Conservation (phyloP, 2,797 vertebrate species). For the Macropus fuliginosus region DNA sequence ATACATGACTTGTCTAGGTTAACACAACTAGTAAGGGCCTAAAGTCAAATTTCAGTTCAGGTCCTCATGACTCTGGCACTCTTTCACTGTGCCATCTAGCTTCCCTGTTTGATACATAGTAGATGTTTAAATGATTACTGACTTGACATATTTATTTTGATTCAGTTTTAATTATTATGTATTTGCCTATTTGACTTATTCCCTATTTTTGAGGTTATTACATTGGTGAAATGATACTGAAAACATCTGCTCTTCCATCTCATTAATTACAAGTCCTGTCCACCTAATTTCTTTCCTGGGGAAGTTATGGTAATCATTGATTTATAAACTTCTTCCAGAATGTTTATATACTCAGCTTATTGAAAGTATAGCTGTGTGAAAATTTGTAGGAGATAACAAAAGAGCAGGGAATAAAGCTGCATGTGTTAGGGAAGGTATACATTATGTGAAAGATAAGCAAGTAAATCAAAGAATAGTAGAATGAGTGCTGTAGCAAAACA, state of each 20-base stretch:
- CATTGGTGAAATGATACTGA: neutral
- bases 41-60: too few species aligned
- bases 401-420: neutral
- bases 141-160: neutral
- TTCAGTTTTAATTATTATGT: neutral
- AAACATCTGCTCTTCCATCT: neutral
- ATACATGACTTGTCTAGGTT: too few species aligned
- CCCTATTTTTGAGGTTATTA: neutral
- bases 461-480: neutral
- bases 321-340: constrained; percentile 8
- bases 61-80: too few species aligned
- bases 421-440: neutral
- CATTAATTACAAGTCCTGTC: neutral
- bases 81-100: too few species aligned
- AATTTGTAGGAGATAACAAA: neutral
- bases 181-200: neutral
- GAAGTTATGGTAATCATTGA: neutral
- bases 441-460: neutral
- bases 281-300: too few species aligned
- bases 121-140: neutral
- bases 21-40: too few species aligned
- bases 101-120: too few species aligned
- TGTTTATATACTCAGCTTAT: neutral
- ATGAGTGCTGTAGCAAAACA: neutral
- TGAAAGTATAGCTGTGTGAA: neutral